Conservation (phyloP, 1,140 invertebrate species). For the Rhyacophila brunnea region DNA sequence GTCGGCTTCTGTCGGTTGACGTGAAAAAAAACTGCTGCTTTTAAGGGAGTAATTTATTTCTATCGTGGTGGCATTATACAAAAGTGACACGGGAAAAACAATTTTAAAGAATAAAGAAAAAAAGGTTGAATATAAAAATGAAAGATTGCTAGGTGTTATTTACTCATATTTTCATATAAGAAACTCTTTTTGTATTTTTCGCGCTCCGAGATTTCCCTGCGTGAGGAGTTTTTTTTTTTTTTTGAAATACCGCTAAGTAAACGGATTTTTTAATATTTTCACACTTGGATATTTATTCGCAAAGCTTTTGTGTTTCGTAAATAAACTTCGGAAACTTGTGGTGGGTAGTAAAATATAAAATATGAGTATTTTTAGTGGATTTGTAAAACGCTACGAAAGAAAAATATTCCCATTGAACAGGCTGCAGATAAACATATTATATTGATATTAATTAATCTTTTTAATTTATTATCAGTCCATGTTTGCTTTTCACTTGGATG, state of each 20-base stretch:
- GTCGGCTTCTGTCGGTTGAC: slow-evolving; percentile 7
- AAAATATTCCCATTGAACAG: too few species aligned
- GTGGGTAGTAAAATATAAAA: too few species aligned
- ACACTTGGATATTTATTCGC: not conserved
- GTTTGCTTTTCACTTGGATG: too few species aligned
- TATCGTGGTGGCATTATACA: slow-evolving; percentile 32
- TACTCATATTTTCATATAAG: slow-evolving; percentile 32
- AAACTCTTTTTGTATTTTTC: slow-evolving; percentile 12
- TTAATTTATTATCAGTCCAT: too few species aligned
- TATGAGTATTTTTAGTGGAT: too few species aligned
- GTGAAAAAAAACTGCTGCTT: slow-evolving; percentile 23
- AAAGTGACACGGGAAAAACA: slow-evolving; percentile 33
- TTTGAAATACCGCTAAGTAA: not conserved
- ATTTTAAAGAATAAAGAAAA: slow-evolving; percentile 32
- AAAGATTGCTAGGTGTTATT: slow-evolving; percentile 33
- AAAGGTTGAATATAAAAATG: slow-evolving; percentile 30
- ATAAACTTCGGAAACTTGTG: too few species aligned
- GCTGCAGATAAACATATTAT: too few species aligned
- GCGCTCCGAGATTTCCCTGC: not conserved
- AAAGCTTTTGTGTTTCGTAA: too few species aligned
- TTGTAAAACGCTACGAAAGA: too few species aligned
- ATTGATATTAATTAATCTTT: too few species aligned
- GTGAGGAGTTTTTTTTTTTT: not conserved
- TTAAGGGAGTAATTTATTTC: slow-evolving; percentile 35
- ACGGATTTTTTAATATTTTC: not conserved